Evolutionary conservation across 2,888 invertebrate species (phyloP).

Genomic region (Malthinus seriepunctatus): DNA sequence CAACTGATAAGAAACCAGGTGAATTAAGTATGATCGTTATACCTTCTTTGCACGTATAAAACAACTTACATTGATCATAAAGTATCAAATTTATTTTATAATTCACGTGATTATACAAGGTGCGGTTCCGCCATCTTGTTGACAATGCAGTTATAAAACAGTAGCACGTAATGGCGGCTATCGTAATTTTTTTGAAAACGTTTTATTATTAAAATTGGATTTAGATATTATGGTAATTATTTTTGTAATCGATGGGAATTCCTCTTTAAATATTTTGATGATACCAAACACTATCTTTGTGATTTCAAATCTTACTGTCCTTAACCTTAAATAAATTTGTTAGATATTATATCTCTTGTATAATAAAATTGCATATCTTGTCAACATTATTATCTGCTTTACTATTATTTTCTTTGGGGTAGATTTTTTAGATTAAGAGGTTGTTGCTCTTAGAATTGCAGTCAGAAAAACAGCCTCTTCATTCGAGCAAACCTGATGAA

Average conservation of each 20-base stretch:
- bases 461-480: not conserved
- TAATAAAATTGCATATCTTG: constrained; percentile 43
- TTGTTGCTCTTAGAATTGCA: constrained; percentile 12
- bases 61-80: not conserved
- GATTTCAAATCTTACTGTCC: constrained; percentile 43
- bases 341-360: constrained; percentile 43
- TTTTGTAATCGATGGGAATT: constrained; percentile 37
- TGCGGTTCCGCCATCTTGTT: constrained; percentile 29
- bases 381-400: constrained; percentile 47
- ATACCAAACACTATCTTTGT: constrained; percentile 33
- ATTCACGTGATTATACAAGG: constrained; percentile 28
- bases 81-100: constrained; percentile 13
- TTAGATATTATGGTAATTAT: not conserved
- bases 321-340: constrained; percentile 46
- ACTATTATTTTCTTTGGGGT: constrained; percentile 41
- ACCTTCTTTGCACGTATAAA: constrained; percentile 11
- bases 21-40: constrained; percentile 1
- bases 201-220: too few species aligned
- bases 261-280: constrained; percentile 50
- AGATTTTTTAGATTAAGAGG: constrained; percentile 37
- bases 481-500: not conserved
- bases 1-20: constrained; percentile 28
- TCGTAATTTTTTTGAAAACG: not conserved
- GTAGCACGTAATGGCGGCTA: constrained; percentile 16
- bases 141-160: not conserved